Percentiles rank a stretch among this genome's conserved stretches.
Conservation (phyloP, 1,140 invertebrate species). For the Ptiloglossa arizonensis region DNA sequence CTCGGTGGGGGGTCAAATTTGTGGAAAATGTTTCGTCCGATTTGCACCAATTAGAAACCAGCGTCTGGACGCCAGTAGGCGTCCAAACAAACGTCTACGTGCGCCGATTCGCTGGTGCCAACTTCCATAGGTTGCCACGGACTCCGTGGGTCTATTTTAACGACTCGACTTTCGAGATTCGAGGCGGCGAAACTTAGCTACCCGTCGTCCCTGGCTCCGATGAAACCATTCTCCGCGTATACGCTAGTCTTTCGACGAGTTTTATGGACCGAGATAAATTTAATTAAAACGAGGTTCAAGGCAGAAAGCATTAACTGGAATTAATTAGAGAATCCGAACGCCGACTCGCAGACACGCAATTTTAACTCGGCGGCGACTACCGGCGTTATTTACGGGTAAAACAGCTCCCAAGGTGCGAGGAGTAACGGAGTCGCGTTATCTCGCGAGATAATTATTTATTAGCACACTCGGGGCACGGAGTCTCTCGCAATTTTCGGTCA, state of each 20-base stretch:
- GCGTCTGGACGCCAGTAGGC: too few species aligned
- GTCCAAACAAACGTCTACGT: too few species aligned
- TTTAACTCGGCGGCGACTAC: neutral
- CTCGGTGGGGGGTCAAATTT: too few species aligned
- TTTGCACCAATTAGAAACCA: too few species aligned
- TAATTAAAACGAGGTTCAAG: neutral
- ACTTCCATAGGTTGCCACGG: too few species aligned
- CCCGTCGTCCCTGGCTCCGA: too few species aligned
- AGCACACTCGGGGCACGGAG: neutral
- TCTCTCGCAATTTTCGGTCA: neutral
- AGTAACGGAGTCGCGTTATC: neutral
- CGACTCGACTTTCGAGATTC: too few species aligned
- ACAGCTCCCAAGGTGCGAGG: neutral
- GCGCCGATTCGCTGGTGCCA: too few species aligned
- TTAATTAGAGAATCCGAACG: conserved; percentile 1
- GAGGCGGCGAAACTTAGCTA: too few species aligned
- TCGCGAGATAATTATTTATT: neutral
- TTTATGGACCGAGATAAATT: too few species aligned
- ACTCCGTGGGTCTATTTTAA: too few species aligned
- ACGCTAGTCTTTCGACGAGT: neutral
- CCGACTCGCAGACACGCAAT: neutral
- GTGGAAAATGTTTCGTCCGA: too few species aligned
- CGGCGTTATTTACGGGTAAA: neutral
- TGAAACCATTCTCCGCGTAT: neutral
- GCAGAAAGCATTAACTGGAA: neutral